A percentile compares a stretch with the other conserved stretches of the same genome.
phyloP scores from a whole-genome alignment of 2,113 vertebrate genomes.

The Poeciliopsis occidentalis region DNA sequence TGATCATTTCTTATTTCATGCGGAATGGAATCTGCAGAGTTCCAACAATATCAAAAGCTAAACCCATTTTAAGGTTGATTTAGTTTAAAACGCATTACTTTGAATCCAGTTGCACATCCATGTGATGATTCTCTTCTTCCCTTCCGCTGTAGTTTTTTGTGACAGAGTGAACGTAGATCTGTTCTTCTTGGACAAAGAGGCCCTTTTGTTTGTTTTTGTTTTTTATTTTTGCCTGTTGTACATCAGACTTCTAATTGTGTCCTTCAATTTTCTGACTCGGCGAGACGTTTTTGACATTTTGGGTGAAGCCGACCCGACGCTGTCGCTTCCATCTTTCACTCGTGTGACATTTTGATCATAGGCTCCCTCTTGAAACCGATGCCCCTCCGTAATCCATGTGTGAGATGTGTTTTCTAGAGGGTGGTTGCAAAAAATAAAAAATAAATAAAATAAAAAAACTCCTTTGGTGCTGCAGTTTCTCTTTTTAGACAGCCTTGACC shows the following conservation, averaged over 20 bases:
- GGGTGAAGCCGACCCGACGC: conserved; percentile 12
- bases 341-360: conserved; percentile 53
- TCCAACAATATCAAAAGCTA: too few species aligned
- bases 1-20: too few species aligned
- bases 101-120: too few species aligned
- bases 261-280: neutral
- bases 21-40: too few species aligned
- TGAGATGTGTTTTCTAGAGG: conserved; percentile 17
- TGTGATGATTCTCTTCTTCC: too few species aligned
- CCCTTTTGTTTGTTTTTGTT: neutral
- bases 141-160: too few species aligned
- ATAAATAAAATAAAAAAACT: neutral
- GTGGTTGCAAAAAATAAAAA: conserved; percentile 9
- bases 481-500: conserved; percentile 42
- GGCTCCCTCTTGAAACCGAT: conserved; percentile 26
- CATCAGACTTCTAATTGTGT: neutral
- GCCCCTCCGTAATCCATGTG: conserved; percentile 14
- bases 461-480: conserved; percentile 21
- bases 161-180: neutral
- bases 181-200: neutral
- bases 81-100: too few species aligned
- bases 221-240: neutral
- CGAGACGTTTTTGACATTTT: conserved; percentile 12
- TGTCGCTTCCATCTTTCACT: neutral
- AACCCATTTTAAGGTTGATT: too few species aligned